Percentiles rank a stretch among this genome's conserved stretches.
These are phyloP conservation scores for Ceratotherium simum DNA, from an alignment of 2,113 vertebrate species.

Conservation along the genomic window DNA sequence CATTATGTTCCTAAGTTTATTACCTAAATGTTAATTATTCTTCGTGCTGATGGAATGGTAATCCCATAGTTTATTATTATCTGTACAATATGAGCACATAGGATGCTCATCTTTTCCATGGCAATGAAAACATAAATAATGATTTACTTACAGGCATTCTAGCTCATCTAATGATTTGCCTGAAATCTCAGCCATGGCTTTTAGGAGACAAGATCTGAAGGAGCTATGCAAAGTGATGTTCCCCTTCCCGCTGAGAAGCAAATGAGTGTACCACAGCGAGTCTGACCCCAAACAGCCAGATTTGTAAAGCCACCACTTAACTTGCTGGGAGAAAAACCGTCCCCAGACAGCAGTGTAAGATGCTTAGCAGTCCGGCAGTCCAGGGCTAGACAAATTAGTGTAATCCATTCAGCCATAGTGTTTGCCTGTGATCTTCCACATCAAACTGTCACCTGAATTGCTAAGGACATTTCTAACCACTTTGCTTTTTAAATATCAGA, in stretches of 20 bases:
- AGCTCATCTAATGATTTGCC: background rate
- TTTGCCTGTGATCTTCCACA: background rate
- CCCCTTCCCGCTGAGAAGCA: constrained; percentile 71
- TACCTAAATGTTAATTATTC: constrained; percentile 43
- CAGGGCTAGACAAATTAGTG: background rate
- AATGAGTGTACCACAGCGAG: constrained; percentile 53
- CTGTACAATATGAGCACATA: background rate
- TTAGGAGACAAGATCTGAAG: constrained; percentile 54
- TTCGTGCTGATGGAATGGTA: background rate
- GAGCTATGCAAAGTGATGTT: constrained; percentile 59
- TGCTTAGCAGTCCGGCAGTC: background rate
- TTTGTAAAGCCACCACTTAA: constrained; percentile 59
- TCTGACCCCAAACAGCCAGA: constrained; percentile 60
- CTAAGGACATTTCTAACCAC: background rate
- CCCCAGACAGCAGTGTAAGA: background rate
- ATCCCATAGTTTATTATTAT: background rate
- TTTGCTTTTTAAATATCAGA: constrained; percentile 11
- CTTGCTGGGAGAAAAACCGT: constrained; percentile 57
- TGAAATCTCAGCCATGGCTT: background rate
- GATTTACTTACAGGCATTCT: constrained; percentile 23
- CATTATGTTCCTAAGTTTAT: background rate
- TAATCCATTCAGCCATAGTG: background rate
- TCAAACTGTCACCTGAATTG: background rate
- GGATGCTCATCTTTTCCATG: constrained; percentile 11
- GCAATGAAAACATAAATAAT: constrained; percentile 4